These are phyloP conservation scores for Melanitta fusca DNA, from an alignment of 2,797 vertebrate genomes.

Conservation along the genomic window DNA sequence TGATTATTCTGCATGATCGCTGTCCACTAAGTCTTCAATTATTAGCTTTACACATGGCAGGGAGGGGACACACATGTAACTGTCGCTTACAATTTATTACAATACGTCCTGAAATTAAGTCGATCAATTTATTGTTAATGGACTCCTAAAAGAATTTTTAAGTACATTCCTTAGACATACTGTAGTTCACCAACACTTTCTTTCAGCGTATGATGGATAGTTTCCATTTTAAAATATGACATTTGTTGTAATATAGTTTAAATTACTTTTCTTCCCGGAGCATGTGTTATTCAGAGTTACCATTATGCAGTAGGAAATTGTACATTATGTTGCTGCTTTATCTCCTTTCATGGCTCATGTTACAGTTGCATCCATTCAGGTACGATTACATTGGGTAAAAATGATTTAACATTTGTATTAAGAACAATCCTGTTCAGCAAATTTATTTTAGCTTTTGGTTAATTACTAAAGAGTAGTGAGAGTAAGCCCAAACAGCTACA, in stretches of 20 bases:
- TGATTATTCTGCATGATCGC: not conserved
- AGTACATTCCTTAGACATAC: constrained; percentile 62
- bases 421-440: constrained; percentile 63
- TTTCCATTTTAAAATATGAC: constrained; percentile 82
- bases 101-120: constrained; percentile 70
- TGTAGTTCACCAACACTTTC: constrained; percentile 58
- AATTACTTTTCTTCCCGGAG: constrained; percentile 80
- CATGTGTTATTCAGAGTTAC: constrained; percentile 77
- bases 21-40: constrained; percentile 43
- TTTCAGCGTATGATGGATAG: constrained; percentile 76
- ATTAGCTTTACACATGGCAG: constrained; percentile 11
- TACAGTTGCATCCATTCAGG: constrained; percentile 72
- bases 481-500: not conserved
- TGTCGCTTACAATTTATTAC: constrained; percentile 70
- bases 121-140: constrained; percentile 80
- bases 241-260: constrained; percentile 82
- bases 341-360: constrained; percentile 74
- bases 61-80: constrained; percentile 1
- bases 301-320: constrained; percentile 77
- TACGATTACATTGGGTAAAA: constrained; percentile 60
- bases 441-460: constrained; percentile 72
- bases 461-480: constrained; percentile 69
- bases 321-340: constrained; percentile 78
- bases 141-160: constrained; percentile 70
- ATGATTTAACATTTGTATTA: constrained; percentile 73